Conservation (phyloP, 2,113 vertebrate species). For the Fulmarus glacialis region DNA sequence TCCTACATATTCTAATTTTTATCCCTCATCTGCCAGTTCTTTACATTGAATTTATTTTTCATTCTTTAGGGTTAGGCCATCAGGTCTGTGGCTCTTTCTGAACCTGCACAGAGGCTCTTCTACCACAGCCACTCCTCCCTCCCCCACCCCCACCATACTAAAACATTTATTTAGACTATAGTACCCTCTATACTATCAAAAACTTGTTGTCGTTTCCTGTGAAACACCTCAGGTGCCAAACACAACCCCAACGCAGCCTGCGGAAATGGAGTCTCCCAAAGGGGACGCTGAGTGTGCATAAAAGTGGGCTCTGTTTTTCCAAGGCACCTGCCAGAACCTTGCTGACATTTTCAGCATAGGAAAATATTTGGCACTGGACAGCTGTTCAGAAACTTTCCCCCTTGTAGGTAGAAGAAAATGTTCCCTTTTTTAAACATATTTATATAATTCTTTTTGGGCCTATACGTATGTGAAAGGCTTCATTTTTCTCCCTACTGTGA, state of each 20-base stretch:
- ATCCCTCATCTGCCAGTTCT: neutral
- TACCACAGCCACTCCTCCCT: neutral
- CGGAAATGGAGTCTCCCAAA: conserved; percentile 21
- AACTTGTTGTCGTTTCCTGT: conserved; percentile 38
- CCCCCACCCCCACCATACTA: neutral
- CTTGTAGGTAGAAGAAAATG: conserved; percentile 33
- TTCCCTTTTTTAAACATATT: neutral
- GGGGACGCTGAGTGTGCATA: conserved; percentile 15
- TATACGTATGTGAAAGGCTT: neutral
- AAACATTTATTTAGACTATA: neutral
- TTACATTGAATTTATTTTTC: neutral
- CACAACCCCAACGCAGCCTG: neutral
- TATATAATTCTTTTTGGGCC: neutral
- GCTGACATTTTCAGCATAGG: conserved; percentile 35
- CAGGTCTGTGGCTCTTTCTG: neutral
- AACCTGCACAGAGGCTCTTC: neutral
- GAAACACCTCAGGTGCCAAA: conserved; percentile 53
- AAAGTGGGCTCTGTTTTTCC: conserved; percentile 39
- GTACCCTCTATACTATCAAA: neutral
- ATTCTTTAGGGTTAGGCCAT: neutral
- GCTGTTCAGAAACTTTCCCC: conserved; percentile 15
- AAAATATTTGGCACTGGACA: conserved; percentile 60
- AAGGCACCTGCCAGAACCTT: conserved; percentile 46
- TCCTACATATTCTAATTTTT: neutral
- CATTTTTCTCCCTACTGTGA: neutral